Base-by-base conservation (phyloP, 1,140 invertebrate species). In the Drosophila lowei region DNA sequence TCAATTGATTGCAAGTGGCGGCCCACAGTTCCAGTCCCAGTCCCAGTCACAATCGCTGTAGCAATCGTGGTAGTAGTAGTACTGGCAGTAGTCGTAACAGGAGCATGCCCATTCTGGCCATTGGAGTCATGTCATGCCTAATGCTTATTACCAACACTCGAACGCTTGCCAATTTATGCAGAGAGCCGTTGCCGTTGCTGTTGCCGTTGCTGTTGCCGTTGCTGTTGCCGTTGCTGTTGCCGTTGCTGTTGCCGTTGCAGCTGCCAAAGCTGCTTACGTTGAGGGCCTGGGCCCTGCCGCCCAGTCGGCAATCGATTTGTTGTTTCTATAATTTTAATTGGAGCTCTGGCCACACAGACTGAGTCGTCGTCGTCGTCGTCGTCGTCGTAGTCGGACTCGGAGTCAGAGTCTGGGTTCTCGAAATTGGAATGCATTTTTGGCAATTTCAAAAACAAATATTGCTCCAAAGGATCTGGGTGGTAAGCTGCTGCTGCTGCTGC, bases 271-370 rank as follows among this genome's bases (percentile, higher is more conserved):
- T 50, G 72, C 73, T 76, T 76, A 76, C 25, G 43, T 30, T 46
- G 50, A 52, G 23, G 43, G 28, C 59, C 55, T 73, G 62, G 11
- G 46, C 41, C 56, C 55, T 68, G 58, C 11, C 11, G 2, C 68
- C 52, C 67, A 50, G 13, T 47, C 55, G 58, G 6, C 49, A 67
- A 66, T 81, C 74, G 74, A 83, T 88, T 83, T 79, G 63, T 60
- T 85, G 78, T 89, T 88, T 83, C 86, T 88, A 68, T 88, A 86
- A 83, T 88, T 88, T 86, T 86, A 88, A 86, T 86, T 83, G 83
- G 53, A 76, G 83, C 83, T 53, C 59, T 56, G 47, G 44, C 57
- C 57, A 16, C 25, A 13, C 34, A 11, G 25, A 59, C 38, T 28
- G 15, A 15, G 18, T 38, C 46, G 47, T 8, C 11, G 54, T 25